Percentiles rank a stretch among this genome's conserved stretches.
Conservation (phyloP, 2,113 vertebrate genomes). For the Saimiri boliviensis region DNA sequence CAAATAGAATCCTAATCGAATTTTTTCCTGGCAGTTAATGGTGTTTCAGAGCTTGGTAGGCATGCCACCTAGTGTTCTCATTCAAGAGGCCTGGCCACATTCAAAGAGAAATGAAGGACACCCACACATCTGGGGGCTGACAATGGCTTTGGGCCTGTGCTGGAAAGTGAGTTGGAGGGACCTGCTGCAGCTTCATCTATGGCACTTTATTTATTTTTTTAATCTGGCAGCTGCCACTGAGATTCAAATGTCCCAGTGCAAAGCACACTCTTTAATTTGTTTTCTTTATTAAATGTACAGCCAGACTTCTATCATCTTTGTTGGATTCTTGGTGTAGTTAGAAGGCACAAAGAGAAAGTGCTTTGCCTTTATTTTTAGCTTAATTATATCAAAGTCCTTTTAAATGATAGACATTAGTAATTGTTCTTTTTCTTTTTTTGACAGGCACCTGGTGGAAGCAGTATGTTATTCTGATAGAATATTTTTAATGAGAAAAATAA, state of each 20-base stretch:
- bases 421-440: background rate
- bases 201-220: constrained; percentile 24
- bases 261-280: constrained; percentile 40
- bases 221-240: constrained; percentile 58
- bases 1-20: background rate
- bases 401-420: background rate
- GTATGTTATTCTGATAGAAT: background rate
- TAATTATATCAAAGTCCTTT: background rate
- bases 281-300: constrained; percentile 54
- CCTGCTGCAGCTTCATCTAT: background rate
- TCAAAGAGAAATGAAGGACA: constrained; percentile 30
- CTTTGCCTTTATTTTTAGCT: background rate
- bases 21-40: background rate
- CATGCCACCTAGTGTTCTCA: background rate
- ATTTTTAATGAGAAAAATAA: constrained; percentile 40
- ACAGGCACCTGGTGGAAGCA: background rate
- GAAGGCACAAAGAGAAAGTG: background rate
- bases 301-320: constrained; percentile 1
- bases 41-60: background rate
- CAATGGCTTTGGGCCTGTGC: background rate
- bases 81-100: background rate
- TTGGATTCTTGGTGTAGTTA: background rate
- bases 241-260: constrained; percentile 24
- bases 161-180: background rate
- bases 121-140: accelerated